Conservation (phyloP, 2,888 invertebrate genomes). For the Graphium colonna region DNA sequence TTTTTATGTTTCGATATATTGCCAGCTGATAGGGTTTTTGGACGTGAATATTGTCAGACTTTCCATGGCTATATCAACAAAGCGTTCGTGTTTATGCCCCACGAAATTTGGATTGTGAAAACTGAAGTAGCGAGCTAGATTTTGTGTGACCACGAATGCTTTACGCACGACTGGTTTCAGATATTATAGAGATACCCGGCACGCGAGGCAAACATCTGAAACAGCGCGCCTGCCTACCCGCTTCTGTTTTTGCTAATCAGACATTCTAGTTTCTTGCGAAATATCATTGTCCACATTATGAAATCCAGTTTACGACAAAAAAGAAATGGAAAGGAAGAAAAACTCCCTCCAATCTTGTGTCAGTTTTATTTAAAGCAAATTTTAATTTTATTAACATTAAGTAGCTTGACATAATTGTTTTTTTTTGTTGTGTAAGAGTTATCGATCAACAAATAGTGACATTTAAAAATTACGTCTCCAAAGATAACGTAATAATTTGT, state of each 20-base stretch:
- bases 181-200: slow-evolving; percentile 6
- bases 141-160: slow-evolving; percentile 12
- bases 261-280: slow-evolving; percentile 3
- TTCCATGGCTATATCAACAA: too few species aligned
- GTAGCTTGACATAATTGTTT: neutral
- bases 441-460: neutral
- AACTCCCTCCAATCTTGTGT: too few species aligned
- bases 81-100: neutral
- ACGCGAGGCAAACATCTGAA: slow-evolving; percentile 8
- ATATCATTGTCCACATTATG: neutral
- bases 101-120: neutral
- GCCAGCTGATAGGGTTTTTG: too few species aligned
- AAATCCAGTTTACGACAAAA: too few species aligned
- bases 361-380: too few species aligned
- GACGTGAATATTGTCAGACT: too few species aligned
- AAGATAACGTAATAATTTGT: too few species aligned
- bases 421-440: neutral
- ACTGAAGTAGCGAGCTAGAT: slow-evolving; percentile 1
- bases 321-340: too few species aligned
- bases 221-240: neutral
- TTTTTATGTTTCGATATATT: too few species aligned
- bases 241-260: slow-evolving; percentile 9
- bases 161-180: slow-evolving; percentile 14
- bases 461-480: too few species aligned
- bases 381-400: slow-evolving; percentile 6